Conservation (phyloP, 2,113 vertebrate genomes). For the Thymallus thymallus region DNA sequence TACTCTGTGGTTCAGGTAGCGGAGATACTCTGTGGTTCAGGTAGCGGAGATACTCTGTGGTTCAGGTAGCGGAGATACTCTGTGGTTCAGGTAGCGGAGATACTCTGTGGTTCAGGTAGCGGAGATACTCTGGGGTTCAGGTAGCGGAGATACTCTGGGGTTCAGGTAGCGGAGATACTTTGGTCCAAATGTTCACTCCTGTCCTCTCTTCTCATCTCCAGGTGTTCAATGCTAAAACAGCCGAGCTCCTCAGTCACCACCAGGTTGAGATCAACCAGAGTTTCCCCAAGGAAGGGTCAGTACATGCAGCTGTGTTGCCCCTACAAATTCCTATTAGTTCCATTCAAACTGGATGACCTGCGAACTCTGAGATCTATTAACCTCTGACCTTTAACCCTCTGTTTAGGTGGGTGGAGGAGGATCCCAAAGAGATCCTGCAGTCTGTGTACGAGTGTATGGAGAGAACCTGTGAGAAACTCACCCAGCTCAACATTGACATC, state of each 20-base stretch:
- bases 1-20: too few relatives aligned
- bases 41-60: too few relatives aligned
- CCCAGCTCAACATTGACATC: slow-evolving; percentile 88
- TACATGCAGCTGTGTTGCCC: not conserved
- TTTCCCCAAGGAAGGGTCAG: slow-evolving; percentile 95
- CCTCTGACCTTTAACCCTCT: not conserved
- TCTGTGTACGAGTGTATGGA: slow-evolving; percentile 98
- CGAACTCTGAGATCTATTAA: not conserved
- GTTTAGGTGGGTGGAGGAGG: slow-evolving; percentile 93
- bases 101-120: too few relatives aligned
- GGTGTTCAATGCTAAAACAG: slow-evolving; percentile 96
- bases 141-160: too few relatives aligned
- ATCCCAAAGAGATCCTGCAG: slow-evolving; percentile 90
- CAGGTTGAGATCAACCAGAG: slow-evolving; percentile 95
- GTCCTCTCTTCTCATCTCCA: slow-evolving; percentile 39
- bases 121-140: too few relatives aligned
- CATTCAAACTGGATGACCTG: not conserved
- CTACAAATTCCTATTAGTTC: not conserved
- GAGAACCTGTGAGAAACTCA: slow-evolving; percentile 91
- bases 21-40: too few relatives aligned
- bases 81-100: too few relatives aligned
- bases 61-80: too few relatives aligned
- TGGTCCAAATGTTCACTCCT: not conserved
- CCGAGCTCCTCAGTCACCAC: slow-evolving; percentile 94
- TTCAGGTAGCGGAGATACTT: too few relatives aligned